Conservation (phyloP, 1,140 invertebrate species). For the Diorhabda sublineata region DNA sequence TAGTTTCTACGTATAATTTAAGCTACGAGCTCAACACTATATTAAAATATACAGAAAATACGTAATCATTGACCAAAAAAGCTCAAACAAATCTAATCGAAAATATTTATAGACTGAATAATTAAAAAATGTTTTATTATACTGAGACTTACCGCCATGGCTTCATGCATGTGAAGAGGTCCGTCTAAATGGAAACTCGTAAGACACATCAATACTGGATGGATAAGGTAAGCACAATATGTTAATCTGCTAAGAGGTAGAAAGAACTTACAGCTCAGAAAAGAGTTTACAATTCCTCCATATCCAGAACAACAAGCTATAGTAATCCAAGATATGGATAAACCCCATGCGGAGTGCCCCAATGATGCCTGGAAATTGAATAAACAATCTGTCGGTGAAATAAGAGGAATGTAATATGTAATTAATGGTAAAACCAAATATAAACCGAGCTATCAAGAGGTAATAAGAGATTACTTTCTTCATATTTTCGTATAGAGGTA, state of each 20-base stretch:
- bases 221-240: constrained; percentile 86
- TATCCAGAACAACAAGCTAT: constrained; percentile 74
- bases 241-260: constrained; percentile 84
- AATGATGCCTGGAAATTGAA: constrained; percentile 51
- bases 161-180: constrained; percentile 69
- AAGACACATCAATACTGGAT: constrained; percentile 79
- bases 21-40: too few relatives aligned
- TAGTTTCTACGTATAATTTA: too few relatives aligned
- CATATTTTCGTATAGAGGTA: too few relatives aligned
- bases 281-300: constrained; percentile 65
- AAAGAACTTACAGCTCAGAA: constrained; percentile 74
- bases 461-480: not conserved
- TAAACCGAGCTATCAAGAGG: not conserved
- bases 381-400: not conserved
- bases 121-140: too few relatives aligned
- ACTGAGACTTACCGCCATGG: constrained; percentile 57
- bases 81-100: too few relatives aligned
- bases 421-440: not conserved
- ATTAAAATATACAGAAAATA: too few relatives aligned
- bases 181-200: constrained; percentile 73
- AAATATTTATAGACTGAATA: too few relatives aligned
- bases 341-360: constrained; percentile 67
- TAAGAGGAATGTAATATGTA: too few relatives aligned
- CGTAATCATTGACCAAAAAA: too few relatives aligned
- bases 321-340: constrained; percentile 74